These are phyloP conservation scores for Ancistrus triradiatus DNA, from an alignment of 2,113 vertebrate species.

Conservation along the genomic window DNA sequence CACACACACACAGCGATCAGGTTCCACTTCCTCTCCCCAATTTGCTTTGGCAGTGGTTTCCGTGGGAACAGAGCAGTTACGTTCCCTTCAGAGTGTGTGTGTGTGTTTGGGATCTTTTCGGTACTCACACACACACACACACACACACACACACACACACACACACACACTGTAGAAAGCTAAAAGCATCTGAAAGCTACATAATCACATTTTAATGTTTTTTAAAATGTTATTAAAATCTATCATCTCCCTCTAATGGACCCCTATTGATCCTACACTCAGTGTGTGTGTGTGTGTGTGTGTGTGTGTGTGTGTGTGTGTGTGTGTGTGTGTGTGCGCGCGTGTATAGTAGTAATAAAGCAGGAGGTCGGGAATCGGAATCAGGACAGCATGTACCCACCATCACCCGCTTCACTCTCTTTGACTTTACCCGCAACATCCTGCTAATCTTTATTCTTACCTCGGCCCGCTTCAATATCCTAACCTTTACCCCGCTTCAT, in stretches of 20 bases:
- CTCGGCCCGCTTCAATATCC: too few species aligned
- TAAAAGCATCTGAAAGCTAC: slow-evolving; percentile 54
- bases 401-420: too few species aligned
- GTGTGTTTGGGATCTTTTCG: neutral
- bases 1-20: slow-evolving; percentile 42
- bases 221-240: slow-evolving; percentile 50
- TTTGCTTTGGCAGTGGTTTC: slow-evolving; percentile 71
- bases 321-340: slow-evolving; percentile 5
- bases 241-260: slow-evolving; percentile 48
- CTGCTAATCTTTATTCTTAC: too few species aligned
- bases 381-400: too few species aligned
- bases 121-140: neutral
- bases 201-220: slow-evolving; percentile 54
- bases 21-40: slow-evolving; percentile 67
- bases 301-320: slow-evolving; percentile 24
- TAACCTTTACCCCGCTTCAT: too few species aligned
- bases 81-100: slow-evolving; percentile 41
- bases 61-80: slow-evolving; percentile 67
- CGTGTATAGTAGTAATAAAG: neutral
- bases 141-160: neutral
- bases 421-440: too few species aligned
- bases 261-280: slow-evolving; percentile 46
- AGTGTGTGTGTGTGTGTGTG: neutral
- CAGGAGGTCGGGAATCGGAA: too few species aligned
- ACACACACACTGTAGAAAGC: slow-evolving; percentile 11